These are phyloP conservation scores for Acanthopagrus latus DNA, from an alignment of 2,797 vertebrate species.

Conservation along the genomic window DNA sequence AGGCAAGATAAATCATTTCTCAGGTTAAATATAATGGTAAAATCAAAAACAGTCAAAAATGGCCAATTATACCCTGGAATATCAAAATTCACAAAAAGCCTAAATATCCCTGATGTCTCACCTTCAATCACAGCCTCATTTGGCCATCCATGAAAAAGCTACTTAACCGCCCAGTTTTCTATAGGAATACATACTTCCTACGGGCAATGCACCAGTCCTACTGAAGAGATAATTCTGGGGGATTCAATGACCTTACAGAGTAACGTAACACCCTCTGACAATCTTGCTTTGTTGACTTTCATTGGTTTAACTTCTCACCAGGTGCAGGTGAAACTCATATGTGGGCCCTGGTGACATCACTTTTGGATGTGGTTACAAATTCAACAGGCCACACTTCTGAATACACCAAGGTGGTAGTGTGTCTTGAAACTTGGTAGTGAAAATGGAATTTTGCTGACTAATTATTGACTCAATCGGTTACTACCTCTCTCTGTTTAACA, in stretches of 20 bases:
- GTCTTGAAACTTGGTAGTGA: neutral
- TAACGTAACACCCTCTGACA: neutral
- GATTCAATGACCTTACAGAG: neutral
- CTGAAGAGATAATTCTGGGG: neutral
- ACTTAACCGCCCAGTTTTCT: too few relatives aligned
- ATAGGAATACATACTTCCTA: too few relatives aligned
- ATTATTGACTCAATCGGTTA: neutral
- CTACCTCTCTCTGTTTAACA: neutral
- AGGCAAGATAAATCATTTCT: too few relatives aligned
- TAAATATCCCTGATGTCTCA: too few relatives aligned
- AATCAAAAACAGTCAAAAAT: too few relatives aligned
- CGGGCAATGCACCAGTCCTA: too few relatives aligned
- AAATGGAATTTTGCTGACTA: neutral
- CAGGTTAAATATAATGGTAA: too few relatives aligned
- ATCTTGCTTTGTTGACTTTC: neutral
- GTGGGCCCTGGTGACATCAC: neutral
- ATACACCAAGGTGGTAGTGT: neutral
- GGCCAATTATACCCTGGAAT: too few relatives aligned
- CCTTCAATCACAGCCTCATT: too few relatives aligned
- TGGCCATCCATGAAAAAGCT: too few relatives aligned
- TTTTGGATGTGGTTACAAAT: neutral
- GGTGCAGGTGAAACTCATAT: neutral
- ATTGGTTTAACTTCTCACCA: neutral
- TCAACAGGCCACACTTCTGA: neutral
- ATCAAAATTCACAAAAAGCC: too few relatives aligned